Evolutionary conservation across 2,888 invertebrate species (phyloP).

Genomic region (Diloba caeruleocephala): DNA sequence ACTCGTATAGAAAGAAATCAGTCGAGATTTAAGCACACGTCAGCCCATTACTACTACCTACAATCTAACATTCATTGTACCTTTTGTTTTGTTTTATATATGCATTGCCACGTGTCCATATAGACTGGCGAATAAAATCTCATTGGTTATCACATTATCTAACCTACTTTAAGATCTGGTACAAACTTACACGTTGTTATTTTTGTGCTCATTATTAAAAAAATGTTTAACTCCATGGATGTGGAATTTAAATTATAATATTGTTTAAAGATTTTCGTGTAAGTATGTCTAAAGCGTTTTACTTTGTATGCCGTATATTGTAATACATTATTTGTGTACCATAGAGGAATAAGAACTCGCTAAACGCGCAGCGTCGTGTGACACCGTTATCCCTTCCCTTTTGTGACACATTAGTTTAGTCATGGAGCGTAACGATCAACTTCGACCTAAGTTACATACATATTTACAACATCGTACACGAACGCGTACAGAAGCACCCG

Average conservation of each 20-base stretch:
- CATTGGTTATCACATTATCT: constrained; percentile 88
- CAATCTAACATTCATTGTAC: constrained; percentile 86
- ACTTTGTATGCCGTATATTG: constrained; percentile 56
- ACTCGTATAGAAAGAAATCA: constrained; percentile 70
- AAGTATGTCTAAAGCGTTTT: constrained; percentile 57
- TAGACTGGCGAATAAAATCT: constrained; percentile 83
- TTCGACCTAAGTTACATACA: constrained; percentile 79
- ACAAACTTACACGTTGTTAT: constrained; percentile 82
- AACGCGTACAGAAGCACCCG: constrained; percentile 87
- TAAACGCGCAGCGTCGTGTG: constrained; percentile 32
- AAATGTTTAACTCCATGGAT: constrained; percentile 63
- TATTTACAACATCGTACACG: constrained; percentile 86
- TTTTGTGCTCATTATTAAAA: constrained; percentile 80
- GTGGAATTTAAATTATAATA: constrained; percentile 51
- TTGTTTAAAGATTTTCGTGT: constrained; percentile 47
- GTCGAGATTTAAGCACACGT: constrained; percentile 79
- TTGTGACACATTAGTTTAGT: constrained; percentile 79
- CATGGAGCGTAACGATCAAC: constrained; percentile 79
- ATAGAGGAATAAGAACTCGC: constrained; percentile 35
- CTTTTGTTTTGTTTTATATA: constrained; percentile 78
- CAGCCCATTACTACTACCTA: constrained; percentile 73
- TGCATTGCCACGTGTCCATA: constrained; percentile 73
- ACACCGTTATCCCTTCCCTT: constrained; percentile 53
- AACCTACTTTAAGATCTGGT: constrained; percentile 86
- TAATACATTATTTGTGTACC: constrained; percentile 51